These are phyloP conservation scores for Physella acuta DNA, from an alignment of 1,140 invertebrate genomes.

Conservation along the genomic window DNA sequence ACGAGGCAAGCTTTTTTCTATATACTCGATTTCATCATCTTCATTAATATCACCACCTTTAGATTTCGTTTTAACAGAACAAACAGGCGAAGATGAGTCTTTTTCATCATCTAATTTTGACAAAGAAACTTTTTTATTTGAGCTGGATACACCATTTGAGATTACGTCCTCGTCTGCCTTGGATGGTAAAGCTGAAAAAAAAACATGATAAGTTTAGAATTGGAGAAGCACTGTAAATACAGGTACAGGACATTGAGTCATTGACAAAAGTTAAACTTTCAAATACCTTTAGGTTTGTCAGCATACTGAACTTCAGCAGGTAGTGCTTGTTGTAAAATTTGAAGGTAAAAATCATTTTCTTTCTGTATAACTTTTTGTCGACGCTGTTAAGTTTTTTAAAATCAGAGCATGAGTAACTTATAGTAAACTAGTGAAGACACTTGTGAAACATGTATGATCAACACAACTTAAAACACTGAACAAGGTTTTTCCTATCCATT, in stretches of 20 bases:
- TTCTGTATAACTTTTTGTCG: conserved; percentile 90
- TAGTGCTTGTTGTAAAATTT: conserved; percentile 86
- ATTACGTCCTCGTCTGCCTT: conserved; percentile 59
- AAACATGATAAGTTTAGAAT: no score
- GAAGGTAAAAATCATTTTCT: conserved; percentile 94
- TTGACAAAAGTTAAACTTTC: no score
- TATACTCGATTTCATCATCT: conserved; percentile 54
- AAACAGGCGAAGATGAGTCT: conserved; percentile 29
- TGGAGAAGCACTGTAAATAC: no score
- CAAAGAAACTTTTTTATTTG: conserved; percentile 41
- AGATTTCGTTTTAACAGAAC: conserved; percentile 14
- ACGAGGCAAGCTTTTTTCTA: conserved; percentile 52
- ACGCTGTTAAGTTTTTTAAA: no score
- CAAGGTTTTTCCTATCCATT: no score
- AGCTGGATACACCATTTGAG: conserved; percentile 49
- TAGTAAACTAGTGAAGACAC: no score
- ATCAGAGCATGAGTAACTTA: no score
- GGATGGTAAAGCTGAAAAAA: conserved; percentile 50
- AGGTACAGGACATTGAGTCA: no score
- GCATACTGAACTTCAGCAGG: conserved; percentile 64
- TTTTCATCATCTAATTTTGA: conserved; percentile 43
- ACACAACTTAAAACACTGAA: no score
- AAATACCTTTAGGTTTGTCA: conserved; percentile 55
- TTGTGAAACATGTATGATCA: no score
- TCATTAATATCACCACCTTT: conserved; percentile 47